These are phyloP conservation scores for Dione vanillae DNA, from an alignment of 2,888 invertebrate genomes.

Conservation along the genomic window DNA sequence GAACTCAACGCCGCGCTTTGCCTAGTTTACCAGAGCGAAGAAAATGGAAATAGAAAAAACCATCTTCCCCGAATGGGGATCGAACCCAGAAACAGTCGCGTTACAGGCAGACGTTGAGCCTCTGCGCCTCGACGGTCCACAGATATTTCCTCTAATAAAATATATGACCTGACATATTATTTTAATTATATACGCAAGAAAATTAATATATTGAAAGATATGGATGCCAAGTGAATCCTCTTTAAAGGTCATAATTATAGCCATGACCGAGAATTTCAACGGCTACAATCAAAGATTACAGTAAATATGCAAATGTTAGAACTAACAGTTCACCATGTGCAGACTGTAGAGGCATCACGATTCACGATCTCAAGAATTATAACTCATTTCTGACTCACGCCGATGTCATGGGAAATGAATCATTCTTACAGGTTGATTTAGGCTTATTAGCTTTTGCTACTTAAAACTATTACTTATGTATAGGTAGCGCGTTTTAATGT, in stretches of 20 bases:
- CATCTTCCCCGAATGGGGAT: too few relatives aligned
- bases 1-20: too few relatives aligned
- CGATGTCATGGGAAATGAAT: constrained; percentile 54
- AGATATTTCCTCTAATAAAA: too few relatives aligned
- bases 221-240: constrained; percentile 1
- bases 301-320: constrained; percentile 46
- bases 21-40: too few relatives aligned
- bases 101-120: too few relatives aligned
- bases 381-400: constrained; percentile 54
- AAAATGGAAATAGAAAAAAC: too few relatives aligned
- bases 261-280: constrained; percentile 40
- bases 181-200: not conserved
- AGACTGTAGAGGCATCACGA: constrained; percentile 49
- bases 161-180: too few relatives aligned
- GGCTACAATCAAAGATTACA: constrained; percentile 42
- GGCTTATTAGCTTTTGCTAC: constrained; percentile 29
- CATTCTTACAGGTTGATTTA: constrained; percentile 42
- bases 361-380: constrained; percentile 53
- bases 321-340: constrained; percentile 43
- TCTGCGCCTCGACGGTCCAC: too few relatives aligned
- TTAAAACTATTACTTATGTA: constrained; percentile 1
- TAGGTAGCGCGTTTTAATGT: not conserved
- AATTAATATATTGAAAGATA: not conserved
- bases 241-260: constrained; percentile 28
- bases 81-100: too few relatives aligned